Base-by-base conservation (phyloP, 2,797 vertebrate genomes). In the Pogoniulus pusillus region DNA sequence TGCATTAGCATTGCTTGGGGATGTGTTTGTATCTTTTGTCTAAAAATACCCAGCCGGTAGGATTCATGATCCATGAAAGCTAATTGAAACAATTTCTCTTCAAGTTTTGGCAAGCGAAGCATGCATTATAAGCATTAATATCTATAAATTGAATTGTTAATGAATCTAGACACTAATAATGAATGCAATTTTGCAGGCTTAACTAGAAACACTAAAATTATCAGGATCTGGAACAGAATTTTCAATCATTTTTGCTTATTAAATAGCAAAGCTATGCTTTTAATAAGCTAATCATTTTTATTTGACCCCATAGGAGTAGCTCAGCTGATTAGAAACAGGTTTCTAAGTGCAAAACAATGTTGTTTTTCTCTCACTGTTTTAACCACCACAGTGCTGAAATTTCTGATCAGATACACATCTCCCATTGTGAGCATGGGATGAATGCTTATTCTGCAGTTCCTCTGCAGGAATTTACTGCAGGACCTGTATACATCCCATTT, bases 101-200 rank as follows among this genome's bases (percentile, higher is more conserved):
- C 97, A 97, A 97, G 96, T 98, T 98, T 98, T 98, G 97, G 97
- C 97, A 98, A 98, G 97, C 95, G 96, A 97, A 97, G 97, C 97
- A 97, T 98, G 97, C 97, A 97, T 98, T 98, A 97, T 97, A 97
- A 97, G 97, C 97, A 97, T 98, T 98, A 98, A 98, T 98, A 98
- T 98, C 97, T 98, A 97, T 97, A 98, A 97, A 98, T 98, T 97
- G 98, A 98, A 98, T 98, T 98, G 97, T 98, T 98, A 98, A 98
- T 98, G 97, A 98, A 98, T 98, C 96, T 97, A 97, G 97, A 97
- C 98, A 97, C 97, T 97, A 97, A 98, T 98, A 98, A 98, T 97
- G 97, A 98, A 98, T 97, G 97, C 97, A 97, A 97, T 98, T 98
- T 98, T 97, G 97, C 96, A 97, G 95, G 96, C 97, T 97, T 98